phyloP scores from a whole-genome alignment of 2,113 vertebrate genomes.

The Lepus europaeus region DNA sequence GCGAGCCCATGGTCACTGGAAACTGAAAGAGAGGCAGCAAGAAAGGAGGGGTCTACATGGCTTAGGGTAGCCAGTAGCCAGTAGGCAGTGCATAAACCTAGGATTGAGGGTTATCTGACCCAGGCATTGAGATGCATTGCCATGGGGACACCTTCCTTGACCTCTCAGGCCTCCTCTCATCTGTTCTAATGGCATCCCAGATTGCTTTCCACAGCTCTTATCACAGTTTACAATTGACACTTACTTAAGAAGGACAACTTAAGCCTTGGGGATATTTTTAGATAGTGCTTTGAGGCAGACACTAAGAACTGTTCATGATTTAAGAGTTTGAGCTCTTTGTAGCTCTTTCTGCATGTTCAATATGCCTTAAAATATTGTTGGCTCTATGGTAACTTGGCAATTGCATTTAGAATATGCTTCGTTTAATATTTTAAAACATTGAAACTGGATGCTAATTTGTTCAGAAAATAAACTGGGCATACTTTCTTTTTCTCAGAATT shows the following conservation, averaged over 20 bases:
- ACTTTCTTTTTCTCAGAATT: slow-evolving; percentile 20
- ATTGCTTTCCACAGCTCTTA: not conserved
- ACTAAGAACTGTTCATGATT: slow-evolving; percentile 61
- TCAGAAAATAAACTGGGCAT: slow-evolving; percentile 61
- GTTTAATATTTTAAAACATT: slow-evolving; percentile 46
- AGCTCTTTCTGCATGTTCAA: slow-evolving; percentile 43
- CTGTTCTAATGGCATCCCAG: not conserved
- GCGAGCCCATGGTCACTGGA: not conserved
- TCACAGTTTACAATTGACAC: not conserved
- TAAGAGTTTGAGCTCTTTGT: slow-evolving; percentile 14
- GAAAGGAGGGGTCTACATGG: not conserved
- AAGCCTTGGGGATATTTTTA: not conserved
- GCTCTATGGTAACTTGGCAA: slow-evolving; percentile 43
- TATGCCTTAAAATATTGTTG: slow-evolving; percentile 69
- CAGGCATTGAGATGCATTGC: not conserved
- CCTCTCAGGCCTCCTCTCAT: not conserved
- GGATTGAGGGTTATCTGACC: not conserved
- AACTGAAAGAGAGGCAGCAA: not conserved
- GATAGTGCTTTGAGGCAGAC: not conserved
- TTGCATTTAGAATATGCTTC: not conserved
- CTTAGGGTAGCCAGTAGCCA: not conserved
- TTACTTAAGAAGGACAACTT: not conserved
- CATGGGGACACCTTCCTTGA: not conserved
- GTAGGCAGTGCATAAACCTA: not conserved
- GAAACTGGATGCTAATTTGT: slow-evolving; percentile 14